Evolutionary conservation across 1,140 invertebrate genomes (phyloP).

Genomic region (Harpegnathos saltator): DNA sequence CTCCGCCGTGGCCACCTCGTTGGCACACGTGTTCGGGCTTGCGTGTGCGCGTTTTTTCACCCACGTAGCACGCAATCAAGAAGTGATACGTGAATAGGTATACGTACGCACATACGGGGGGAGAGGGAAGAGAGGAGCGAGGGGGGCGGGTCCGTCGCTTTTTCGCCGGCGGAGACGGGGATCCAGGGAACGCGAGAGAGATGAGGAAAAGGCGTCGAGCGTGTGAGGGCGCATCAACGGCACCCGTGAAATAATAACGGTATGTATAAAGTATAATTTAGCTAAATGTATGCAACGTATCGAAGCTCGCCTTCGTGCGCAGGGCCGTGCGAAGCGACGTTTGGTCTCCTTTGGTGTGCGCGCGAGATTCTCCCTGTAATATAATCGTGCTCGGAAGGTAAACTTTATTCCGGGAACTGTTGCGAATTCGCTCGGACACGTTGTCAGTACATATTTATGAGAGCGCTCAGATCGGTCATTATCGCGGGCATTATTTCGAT

Average conservation of each 20-base stretch:
- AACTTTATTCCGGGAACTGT: not conserved
- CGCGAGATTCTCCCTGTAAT: not conserved
- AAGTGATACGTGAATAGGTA: slow-evolving; percentile 61
- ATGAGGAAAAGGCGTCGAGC: slow-evolving; percentile 78
- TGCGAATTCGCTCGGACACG: not conserved
- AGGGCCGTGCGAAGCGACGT: slow-evolving; percentile 75
- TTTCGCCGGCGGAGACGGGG: slow-evolving; percentile 48
- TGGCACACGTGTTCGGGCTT: slow-evolving; percentile 11
- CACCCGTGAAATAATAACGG: slow-evolving; percentile 83
- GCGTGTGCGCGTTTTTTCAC: slow-evolving; percentile 46
- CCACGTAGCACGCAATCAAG: slow-evolving; percentile 53
- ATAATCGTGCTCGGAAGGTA: not conserved
- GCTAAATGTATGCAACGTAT: slow-evolving; percentile 83
- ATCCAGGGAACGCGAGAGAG: slow-evolving; percentile 36
- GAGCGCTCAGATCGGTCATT: not conserved
- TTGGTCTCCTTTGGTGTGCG: no score
- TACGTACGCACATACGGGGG: slow-evolving; percentile 23
- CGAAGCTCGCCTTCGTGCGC: slow-evolving; percentile 74
- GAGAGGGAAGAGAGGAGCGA: no score
- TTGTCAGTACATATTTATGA: not conserved
- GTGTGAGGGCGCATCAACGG: slow-evolving; percentile 77
- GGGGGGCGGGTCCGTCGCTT: slow-evolving; percentile 28
- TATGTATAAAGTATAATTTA: slow-evolving; percentile 85
- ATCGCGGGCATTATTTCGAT: not conserved
- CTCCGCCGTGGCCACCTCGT: no score